phyloP scores from a whole-genome alignment of 2,888 invertebrate species.

The Aleiodes leptofemur region DNA sequence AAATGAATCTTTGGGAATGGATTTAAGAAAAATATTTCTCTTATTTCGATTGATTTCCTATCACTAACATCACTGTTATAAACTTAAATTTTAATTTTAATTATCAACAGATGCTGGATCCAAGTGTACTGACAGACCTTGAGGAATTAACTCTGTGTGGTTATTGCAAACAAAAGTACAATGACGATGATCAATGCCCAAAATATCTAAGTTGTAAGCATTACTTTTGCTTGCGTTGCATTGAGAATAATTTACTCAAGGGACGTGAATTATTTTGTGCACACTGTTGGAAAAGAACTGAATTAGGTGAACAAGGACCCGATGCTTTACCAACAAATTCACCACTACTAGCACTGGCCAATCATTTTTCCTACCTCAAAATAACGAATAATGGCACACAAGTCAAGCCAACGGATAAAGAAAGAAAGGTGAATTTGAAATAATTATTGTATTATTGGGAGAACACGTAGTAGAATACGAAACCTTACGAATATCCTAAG shows the following conservation, averaged over 20 bases:
- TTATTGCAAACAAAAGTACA: conserved; percentile 85
- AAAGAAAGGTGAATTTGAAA: conserved; percentile 71
- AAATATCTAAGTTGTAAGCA: conserved; percentile 86
- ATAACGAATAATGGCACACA: conserved; percentile 75
- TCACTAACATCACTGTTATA: not conserved
- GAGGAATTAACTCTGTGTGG: conserved; percentile 86
- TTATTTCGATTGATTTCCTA: too few species aligned
- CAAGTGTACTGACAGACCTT: conserved; percentile 81
- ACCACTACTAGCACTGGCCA: conserved; percentile 82
- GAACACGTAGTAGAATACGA: conserved; percentile 24
- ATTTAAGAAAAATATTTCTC: too few species aligned
- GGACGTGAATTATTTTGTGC: conserved; percentile 83
- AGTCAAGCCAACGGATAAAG: conserved; percentile 75
- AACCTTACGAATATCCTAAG: conserved; percentile 24
- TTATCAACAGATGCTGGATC: conserved; percentile 77
- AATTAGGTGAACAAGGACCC: conserved; percentile 81
- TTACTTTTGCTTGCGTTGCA: conserved; percentile 86
- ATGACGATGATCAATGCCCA: conserved; percentile 84
- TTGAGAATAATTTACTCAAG: conserved; percentile 82
- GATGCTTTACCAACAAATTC: conserved; percentile 83
- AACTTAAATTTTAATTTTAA: conserved; percentile 26
- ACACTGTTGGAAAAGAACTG: conserved; percentile 86
- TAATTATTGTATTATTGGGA: conserved; percentile 1
- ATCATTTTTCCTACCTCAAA: conserved; percentile 80
- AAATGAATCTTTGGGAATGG: too few species aligned